Percentiles rank a stretch among this genome's conserved stretches.
These are phyloP conservation scores for Acrobasis repandana DNA, from an alignment of 2,888 invertebrate species.

Conservation along the genomic window DNA sequence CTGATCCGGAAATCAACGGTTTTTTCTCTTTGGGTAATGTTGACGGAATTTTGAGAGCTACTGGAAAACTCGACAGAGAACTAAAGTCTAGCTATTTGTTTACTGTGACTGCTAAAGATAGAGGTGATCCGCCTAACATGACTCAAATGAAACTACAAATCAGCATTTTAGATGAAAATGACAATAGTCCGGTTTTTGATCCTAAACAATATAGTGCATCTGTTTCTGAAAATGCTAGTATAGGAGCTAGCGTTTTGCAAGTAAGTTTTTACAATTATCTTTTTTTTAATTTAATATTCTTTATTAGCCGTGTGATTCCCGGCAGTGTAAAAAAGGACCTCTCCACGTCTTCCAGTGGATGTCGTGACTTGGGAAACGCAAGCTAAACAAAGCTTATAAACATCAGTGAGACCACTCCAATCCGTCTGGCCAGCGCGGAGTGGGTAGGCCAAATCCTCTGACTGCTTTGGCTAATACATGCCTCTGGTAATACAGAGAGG, in stretches of 20 bases:
- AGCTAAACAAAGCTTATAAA: too few species aligned
- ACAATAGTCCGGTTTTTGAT: slow-evolving; percentile 94
- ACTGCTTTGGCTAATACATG: too few species aligned
- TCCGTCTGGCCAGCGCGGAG: too few species aligned
- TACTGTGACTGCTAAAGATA: slow-evolving; percentile 91
- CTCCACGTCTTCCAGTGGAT: too few species aligned
- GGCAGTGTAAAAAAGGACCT: too few species aligned
- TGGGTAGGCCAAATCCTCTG: too few species aligned
- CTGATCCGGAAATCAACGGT: slow-evolving; percentile 84
- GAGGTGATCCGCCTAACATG: slow-evolving; percentile 91
- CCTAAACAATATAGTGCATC: slow-evolving; percentile 95
- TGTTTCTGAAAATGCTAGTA: slow-evolving; percentile 96
- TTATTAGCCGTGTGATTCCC: too few species aligned
- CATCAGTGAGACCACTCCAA: too few species aligned
- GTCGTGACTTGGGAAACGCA: too few species aligned
- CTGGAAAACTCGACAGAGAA: slow-evolving; percentile 94
- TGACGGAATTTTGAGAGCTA: slow-evolving; percentile 93
- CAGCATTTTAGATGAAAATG: slow-evolving; percentile 93
- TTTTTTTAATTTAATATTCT: neutral
- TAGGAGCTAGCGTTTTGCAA: slow-evolving; percentile 94
- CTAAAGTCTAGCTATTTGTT: slow-evolving; percentile 88
- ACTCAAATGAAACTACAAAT: slow-evolving; percentile 88
- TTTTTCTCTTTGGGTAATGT: slow-evolving; percentile 92
- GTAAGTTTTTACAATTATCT: slow-evolving; percentile 63
- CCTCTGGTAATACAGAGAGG: too few species aligned